Evolutionary conservation across 2,113 vertebrate genomes (phyloP), one percentile per base, ranked within the genome.

Genomic region (Ctenodactylus gundi): DNA sequence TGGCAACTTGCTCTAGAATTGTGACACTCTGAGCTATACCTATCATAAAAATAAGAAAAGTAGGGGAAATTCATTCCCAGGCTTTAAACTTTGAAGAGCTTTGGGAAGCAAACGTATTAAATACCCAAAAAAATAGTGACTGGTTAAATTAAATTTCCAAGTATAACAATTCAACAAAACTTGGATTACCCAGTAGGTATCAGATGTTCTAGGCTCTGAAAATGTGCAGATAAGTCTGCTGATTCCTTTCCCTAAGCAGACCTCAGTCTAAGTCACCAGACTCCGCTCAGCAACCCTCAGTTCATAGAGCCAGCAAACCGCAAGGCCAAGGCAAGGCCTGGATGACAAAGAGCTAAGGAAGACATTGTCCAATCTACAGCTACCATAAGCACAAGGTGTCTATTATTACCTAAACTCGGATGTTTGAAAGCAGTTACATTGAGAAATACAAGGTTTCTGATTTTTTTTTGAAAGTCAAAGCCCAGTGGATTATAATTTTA

Each of bases 11-110:
- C 20, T 80, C 51, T 25, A 34, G 23, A 82, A 77, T 73, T 64
- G 14, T 31, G 55, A 57, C 8, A 44, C 51, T 73, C n/a, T 53
- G 46, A 55, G 41, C 44, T 84, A 15, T 68, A n/a, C 65, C 49
- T 85, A 21, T 68, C 25, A 77, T 55, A 23, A 53, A 70, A 70
- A 73, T 39, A 58, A 64, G 58, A 1, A 2, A 17, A 4, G 14
- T 58, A 51, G 31, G 23, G 17, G 2, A 13, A 62, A 41, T 27
- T 76, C 93, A n/a, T 87, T 53, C 70, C 49, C 72, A 73, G 18
- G 41, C 73, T 94, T 86, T 92, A 75, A 77, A 81, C 70, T 96
- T 84, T 83, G 17, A 70, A 95, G 82, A 89, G 39, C 57, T 21
- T 29, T 39, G 39, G 31, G 41, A 44, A 60, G 23, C 27, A 82